Percentiles rank a stretch among this genome's conserved stretches.
These are phyloP conservation scores for Drosophila mimica DNA, from an alignment of 2,888 invertebrate species.

Conservation along the genomic window DNA sequence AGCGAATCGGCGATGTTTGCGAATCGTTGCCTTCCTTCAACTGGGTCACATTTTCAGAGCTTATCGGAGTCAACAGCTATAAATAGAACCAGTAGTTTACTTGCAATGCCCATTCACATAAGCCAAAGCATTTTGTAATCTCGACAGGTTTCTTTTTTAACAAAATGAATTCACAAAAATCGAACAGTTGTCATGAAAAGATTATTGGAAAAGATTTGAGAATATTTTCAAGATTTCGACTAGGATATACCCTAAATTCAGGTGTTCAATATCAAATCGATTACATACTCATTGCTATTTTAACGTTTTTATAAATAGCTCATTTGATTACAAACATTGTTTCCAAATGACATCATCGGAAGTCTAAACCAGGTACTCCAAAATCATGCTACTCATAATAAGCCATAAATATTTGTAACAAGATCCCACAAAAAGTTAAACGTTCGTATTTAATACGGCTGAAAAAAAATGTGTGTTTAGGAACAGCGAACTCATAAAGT, in stretches of 20 bases:
- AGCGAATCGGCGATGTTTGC: conserved; percentile 13
- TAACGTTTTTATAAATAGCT: not conserved
- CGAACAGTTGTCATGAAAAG: conserved; percentile 16
- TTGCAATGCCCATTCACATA: not conserved
- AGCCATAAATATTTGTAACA: conserved; percentile 20
- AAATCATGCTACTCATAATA: conserved; percentile 23
- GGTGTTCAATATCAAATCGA: not conserved
- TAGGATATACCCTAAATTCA: not conserved
- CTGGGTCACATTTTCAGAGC: conserved; percentile 23
- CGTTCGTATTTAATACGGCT: not conserved
- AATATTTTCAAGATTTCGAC: not conserved
- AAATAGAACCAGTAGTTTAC: not conserved
- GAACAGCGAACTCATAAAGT: not conserved
- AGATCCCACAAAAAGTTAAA: not conserved
- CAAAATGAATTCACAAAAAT: not conserved
- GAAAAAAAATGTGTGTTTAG: conserved; percentile 7
- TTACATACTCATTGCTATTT: not conserved
- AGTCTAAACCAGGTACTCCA: not conserved
- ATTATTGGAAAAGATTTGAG: not conserved
- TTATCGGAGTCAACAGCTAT: conserved; percentile 24
- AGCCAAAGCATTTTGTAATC: conserved; percentile 17
- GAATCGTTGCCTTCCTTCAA: conserved; percentile 1
- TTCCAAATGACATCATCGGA: not conserved
- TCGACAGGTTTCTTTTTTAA: not conserved
- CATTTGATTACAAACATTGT: not conserved